Evolutionary conservation across 2,113 vertebrate species (phyloP).

Genomic region (Marmota monax): DNA sequence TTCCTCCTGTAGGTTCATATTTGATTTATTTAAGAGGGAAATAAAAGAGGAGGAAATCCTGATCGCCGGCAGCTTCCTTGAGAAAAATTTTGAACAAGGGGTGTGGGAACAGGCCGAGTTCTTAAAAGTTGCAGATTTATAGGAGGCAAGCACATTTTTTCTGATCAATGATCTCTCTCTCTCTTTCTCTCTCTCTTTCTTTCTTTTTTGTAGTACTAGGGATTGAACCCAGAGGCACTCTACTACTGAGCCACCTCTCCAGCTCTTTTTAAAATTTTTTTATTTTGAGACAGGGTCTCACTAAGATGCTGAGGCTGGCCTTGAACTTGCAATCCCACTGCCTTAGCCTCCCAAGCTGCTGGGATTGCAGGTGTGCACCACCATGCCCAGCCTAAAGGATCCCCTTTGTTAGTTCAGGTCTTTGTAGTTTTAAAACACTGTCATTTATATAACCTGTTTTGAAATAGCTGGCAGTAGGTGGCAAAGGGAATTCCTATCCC

Average conservation of each 20-base stretch:
- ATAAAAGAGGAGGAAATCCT: not conserved
- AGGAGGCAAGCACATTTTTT: not conserved
- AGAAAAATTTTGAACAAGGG: not conserved
- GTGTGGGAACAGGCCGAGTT: not conserved
- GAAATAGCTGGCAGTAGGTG: not conserved
- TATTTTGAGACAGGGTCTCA: too few relatives aligned
- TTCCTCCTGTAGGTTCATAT: not conserved
- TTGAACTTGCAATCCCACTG: too few relatives aligned
- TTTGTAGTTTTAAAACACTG: not conserved
- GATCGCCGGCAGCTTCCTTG: not conserved
- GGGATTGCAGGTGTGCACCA: too few relatives aligned
- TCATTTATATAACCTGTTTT: not conserved
- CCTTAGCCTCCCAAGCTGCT: too few relatives aligned
- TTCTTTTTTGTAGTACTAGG: too few relatives aligned
- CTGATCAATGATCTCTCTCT: not conserved
- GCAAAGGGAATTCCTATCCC: not conserved
- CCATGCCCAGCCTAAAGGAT: too few relatives aligned
- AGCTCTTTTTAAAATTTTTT: too few relatives aligned
- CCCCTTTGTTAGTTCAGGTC: not conserved
- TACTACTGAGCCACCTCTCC: too few relatives aligned
- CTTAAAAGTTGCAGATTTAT: not conserved
- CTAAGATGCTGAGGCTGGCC: too few relatives aligned
- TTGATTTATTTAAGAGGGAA: conserved; percentile 24
- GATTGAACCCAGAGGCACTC: too few relatives aligned
- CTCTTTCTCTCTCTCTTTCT: too few relatives aligned